A percentile compares a stretch with the other conserved stretches of the same genome.
phyloP scores from a whole-genome alignment of 2,888 invertebrate genomes.

The Caenorhabditis sp. region DNA sequence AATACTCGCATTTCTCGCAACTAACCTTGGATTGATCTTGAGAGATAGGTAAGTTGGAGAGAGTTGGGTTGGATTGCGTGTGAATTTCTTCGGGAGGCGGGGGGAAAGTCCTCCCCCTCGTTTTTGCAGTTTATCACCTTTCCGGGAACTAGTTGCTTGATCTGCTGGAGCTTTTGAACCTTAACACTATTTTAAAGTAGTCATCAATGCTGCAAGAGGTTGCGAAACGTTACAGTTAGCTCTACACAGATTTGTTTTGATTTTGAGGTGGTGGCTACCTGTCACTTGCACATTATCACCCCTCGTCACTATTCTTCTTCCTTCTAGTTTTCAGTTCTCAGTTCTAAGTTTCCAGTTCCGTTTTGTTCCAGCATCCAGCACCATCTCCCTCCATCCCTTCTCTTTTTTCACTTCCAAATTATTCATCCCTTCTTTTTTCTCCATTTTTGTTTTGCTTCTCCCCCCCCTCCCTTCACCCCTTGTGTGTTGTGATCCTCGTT shows the following conservation, averaged over 20 bases:
- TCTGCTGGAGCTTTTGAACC: neutral
- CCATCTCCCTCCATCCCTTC: neutral
- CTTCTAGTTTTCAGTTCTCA: too few relatives aligned
- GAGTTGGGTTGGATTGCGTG: constrained; percentile 58
- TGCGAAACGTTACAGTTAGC: too few relatives aligned
- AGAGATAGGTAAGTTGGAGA: constrained; percentile 44
- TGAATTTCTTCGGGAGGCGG: constrained; percentile 26
- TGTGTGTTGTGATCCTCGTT: constrained; percentile 10
- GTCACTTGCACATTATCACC: constrained; percentile 37
- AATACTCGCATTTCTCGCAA: too few relatives aligned
- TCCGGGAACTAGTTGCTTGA: constrained; percentile 16
- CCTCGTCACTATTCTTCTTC: too few relatives aligned
- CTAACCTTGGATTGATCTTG: constrained; percentile 4
- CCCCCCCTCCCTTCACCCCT: constrained; percentile 9
- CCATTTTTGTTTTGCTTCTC: constrained; percentile 40
- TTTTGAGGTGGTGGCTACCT: too few relatives aligned
- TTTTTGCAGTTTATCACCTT: constrained; percentile 24
- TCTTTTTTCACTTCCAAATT: constrained; percentile 18
- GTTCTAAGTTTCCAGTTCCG: too few relatives aligned
- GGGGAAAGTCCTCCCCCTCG: constrained; percentile 25
- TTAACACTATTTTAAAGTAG: too few relatives aligned
- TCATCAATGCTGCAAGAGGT: too few relatives aligned
- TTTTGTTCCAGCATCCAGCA: constrained; percentile 1
- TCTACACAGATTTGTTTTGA: too few relatives aligned
- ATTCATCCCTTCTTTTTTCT: constrained; percentile 40